Conservation (phyloP, 2,113 vertebrate species). For the Cyrtonyx montezumae region DNA sequence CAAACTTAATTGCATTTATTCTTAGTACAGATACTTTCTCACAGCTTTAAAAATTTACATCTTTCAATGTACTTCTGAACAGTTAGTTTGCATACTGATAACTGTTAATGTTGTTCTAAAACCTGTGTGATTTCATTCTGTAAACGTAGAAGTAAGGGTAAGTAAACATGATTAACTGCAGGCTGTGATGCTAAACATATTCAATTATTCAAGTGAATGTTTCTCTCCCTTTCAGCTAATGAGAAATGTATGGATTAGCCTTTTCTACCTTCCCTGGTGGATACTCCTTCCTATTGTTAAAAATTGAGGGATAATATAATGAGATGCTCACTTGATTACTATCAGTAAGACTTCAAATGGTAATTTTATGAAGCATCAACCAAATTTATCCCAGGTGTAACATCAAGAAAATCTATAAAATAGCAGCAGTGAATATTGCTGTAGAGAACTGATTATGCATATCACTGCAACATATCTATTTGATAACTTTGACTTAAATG, state of each 20-base stretch:
- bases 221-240: conserved; percentile 63
- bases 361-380: conserved; percentile 28
- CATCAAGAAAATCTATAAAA: conserved; percentile 36
- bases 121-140: not conserved
- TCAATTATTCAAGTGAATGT: conserved; percentile 69
- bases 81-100: not conserved
- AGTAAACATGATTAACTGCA: conserved; percentile 71
- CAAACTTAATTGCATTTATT: not conserved
- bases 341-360: conserved; percentile 47
- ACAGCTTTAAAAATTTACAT: not conserved
- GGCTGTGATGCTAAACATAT: conserved; percentile 61
- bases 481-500: not conserved
- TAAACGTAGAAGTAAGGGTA: conserved; percentile 35
- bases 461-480: not conserved
- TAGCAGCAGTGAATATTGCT: not conserved
- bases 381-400: conserved; percentile 41
- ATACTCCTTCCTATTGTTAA: conserved; percentile 39
- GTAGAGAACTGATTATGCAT: not conserved
- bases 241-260: conserved; percentile 70
- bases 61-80: not conserved
- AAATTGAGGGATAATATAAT: conserved; percentile 42
- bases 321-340: conserved; percentile 52
- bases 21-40: not conserved
- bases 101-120: conserved; percentile 7
- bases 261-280: conserved; percentile 49